phyloP scores from a whole-genome alignment of 2,113 vertebrate species.

The Phocoena sinus region DNA sequence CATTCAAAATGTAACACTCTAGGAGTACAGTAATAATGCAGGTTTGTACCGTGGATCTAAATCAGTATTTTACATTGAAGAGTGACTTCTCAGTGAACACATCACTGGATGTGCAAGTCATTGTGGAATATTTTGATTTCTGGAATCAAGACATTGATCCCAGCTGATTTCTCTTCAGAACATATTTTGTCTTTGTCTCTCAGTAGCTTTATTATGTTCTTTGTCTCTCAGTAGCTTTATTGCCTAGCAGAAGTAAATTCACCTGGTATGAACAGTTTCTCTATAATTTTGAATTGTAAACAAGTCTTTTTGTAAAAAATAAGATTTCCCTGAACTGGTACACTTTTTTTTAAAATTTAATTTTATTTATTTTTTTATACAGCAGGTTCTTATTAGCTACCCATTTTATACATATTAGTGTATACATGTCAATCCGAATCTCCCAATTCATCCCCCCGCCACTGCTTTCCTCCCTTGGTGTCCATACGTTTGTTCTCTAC shows the following conservation, averaged over 20 bases:
- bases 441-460: too few relatives aligned
- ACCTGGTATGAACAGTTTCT: background rate
- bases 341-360: background rate
- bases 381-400: too few relatives aligned
- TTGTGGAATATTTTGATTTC: constrained; percentile 42
- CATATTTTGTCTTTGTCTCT: constrained; percentile 30
- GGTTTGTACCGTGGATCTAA: constrained; percentile 47
- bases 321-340: background rate
- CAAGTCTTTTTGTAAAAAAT: background rate
- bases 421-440: too few relatives aligned
- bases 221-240: constrained; percentile 45
- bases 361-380: too few relatives aligned
- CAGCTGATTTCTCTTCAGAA: constrained; percentile 45
- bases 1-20: background rate
- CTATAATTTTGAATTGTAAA: background rate
- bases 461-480: too few relatives aligned
- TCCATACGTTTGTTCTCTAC: too few relatives aligned
- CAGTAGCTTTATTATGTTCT: constrained; percentile 31
- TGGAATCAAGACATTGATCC: constrained; percentile 43
- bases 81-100: background rate
- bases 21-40: background rate
- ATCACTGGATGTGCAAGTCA: background rate
- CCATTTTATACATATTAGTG: too few relatives aligned
- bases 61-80: constrained; percentile 18
- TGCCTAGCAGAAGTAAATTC: background rate